phyloP scores from a whole-genome alignment of 1,140 invertebrate genomes.

The Cylas formicarius region DNA sequence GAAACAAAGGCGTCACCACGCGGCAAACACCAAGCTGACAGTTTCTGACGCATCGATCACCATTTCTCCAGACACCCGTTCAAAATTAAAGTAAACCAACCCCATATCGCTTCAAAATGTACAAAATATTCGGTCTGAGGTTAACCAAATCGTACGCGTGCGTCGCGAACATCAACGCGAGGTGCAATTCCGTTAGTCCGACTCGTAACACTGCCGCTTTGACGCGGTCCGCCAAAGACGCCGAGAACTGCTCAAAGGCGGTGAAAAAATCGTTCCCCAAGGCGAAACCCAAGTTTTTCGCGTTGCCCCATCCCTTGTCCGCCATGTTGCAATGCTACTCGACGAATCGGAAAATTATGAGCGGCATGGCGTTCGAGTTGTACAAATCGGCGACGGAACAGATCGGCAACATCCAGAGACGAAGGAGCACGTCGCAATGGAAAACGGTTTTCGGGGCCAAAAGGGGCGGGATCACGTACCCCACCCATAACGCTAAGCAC shows the following conservation, averaged over 20 bases:
- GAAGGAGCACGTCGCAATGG: constrained; percentile 3
- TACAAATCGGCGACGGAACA: constrained; percentile 5
- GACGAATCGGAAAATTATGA: constrained; percentile 1
- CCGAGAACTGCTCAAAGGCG: no score
- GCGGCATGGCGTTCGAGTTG: no score
- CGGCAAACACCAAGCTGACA: constrained; percentile 1
- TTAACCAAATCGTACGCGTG: constrained; percentile 15
- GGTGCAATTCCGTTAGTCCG: no score
- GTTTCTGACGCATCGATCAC: constrained; percentile 14
- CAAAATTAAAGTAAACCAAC: constrained; percentile 21
- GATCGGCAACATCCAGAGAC: constrained; percentile 1
- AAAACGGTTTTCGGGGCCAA: neutral
- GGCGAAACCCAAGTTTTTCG: no score
- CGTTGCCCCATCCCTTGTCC: no score
- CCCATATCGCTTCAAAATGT: no score
- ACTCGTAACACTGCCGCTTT: no score
- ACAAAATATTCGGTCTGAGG: constrained; percentile 19
- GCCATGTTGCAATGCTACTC: constrained; percentile 3
- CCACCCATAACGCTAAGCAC: constrained; percentile 19
- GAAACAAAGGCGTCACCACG: neutral
- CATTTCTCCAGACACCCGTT: constrained; percentile 13
- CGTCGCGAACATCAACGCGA: no score
- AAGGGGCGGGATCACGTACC: constrained; percentile 13
- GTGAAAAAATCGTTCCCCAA: no score
- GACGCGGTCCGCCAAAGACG: neutral